Conservation (phyloP, 2,113 vertebrate species). For the Heteronetta atricapilla region DNA sequence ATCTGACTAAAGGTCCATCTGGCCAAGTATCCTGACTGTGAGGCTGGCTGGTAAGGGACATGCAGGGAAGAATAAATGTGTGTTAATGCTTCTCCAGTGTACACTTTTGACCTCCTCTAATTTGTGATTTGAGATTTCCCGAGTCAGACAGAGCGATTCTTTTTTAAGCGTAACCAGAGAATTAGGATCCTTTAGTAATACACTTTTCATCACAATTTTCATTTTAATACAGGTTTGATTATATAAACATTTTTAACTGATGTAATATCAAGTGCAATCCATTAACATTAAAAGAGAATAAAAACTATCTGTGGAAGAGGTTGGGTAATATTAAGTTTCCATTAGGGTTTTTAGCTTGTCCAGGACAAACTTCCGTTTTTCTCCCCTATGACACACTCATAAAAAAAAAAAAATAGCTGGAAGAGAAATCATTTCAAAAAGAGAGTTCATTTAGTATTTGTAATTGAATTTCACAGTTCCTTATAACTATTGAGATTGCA, state of each 20-base stretch:
- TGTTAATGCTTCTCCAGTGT: neutral
- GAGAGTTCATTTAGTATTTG: constrained; percentile 51
- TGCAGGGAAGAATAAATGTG: neutral
- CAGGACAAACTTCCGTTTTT: constrained; percentile 26
- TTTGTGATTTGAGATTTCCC: neutral
- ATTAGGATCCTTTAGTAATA: neutral
- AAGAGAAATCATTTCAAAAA: neutral
- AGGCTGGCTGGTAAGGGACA: neutral
- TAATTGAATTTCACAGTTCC: constrained; percentile 55
- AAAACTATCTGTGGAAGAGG: neutral
- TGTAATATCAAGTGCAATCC: neutral
- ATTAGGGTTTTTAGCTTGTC: constrained; percentile 12
- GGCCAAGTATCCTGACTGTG: neutral
- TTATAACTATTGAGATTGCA: constrained; percentile 5
- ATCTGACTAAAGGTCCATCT: neutral
- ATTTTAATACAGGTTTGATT: constrained; percentile 14
- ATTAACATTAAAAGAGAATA: constrained; percentile 12
- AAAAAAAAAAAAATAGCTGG: constrained; percentile 29
- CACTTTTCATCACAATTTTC: neutral
- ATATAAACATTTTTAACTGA: neutral
- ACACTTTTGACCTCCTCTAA: neutral
- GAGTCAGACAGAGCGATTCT: neutral
- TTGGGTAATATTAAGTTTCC: neutral
- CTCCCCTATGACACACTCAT: neutral
- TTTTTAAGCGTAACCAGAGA: neutral